Evolutionary conservation across 2,113 vertebrate genomes (phyloP).

Genomic region (Mormyrus lacerda): DNA sequence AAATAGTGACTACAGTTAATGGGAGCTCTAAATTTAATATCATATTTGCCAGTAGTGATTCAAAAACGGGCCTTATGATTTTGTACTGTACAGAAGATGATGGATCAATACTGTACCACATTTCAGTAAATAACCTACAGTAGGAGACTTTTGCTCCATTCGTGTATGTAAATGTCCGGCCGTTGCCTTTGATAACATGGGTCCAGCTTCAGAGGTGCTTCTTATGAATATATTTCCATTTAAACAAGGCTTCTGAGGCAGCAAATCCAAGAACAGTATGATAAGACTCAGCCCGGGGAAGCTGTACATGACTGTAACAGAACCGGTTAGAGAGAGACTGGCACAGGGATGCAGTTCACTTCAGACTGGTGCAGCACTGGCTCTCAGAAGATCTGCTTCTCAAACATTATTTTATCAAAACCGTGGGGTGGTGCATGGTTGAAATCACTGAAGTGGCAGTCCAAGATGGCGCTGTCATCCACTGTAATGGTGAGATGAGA

Average conservation of each 20-base stretch:
- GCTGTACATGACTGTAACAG: not conserved
- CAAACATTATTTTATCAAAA: conserved; percentile 98
- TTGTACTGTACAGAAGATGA: not conserved
- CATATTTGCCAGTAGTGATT: not conserved
- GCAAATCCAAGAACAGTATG: not conserved
- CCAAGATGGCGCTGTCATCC: conserved; percentile 97
- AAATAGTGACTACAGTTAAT: not conserved
- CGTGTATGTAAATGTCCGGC: not conserved
- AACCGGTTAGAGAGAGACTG: not conserved
- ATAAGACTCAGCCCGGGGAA: not conserved
- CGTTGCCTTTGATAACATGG: not conserved
- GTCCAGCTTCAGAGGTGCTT: not conserved
- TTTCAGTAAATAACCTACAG: not conserved
- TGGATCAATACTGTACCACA: not conserved
- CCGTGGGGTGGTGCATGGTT: conserved; percentile 84
- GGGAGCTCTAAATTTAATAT: not conserved
- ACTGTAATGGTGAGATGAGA: conserved; percentile 58
- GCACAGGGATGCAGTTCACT: not conserved
- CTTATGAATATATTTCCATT: not conserved
- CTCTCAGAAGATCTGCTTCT: conserved; percentile 93
- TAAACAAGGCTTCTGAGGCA: not conserved
- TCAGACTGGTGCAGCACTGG: not conserved
- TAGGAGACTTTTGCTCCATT: not conserved
- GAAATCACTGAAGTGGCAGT: conserved; percentile 98
- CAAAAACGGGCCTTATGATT: not conserved